Conservation (phyloP, 2,888 invertebrate genomes). For the Sturmia bella region DNA sequence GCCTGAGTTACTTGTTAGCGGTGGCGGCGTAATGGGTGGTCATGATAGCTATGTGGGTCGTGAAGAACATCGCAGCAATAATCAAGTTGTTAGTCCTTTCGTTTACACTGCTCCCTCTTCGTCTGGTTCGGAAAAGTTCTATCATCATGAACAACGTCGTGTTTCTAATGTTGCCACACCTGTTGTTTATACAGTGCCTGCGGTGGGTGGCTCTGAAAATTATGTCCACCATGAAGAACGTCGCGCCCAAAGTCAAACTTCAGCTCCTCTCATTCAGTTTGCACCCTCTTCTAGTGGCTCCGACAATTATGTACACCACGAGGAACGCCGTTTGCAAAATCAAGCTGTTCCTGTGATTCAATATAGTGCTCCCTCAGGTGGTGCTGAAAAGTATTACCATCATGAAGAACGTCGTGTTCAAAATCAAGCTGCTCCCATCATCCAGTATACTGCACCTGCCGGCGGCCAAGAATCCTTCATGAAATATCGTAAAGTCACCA, state of each 20-base stretch:
- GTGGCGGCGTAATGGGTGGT: conserved; percentile 69
- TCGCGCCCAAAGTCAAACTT: conserved; percentile 72
- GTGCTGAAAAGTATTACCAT: conserved; percentile 73
- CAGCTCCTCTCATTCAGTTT: conserved; percentile 71
- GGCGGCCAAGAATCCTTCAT: conserved; percentile 73
- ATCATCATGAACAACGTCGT: conserved; percentile 69
- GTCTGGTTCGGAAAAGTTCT: conserved; percentile 68
- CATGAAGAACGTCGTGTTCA: conserved; percentile 73
- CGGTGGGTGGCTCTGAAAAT: conserved; percentile 74
- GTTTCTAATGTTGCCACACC: conserved; percentile 61
- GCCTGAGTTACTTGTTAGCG: conserved; percentile 71
- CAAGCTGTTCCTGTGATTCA: conserved; percentile 70
- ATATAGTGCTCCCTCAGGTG: conserved; percentile 70
- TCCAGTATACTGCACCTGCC: conserved; percentile 69
- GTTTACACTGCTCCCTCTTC: conserved; percentile 61
- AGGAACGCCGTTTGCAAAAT: conserved; percentile 71
- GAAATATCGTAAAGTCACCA: conserved; percentile 73
- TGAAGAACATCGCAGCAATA: conserved; percentile 66
- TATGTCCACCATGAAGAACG: conserved; percentile 76
- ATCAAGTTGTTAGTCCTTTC: conserved; percentile 60
- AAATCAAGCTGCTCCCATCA: conserved; percentile 72
- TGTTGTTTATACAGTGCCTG: conserved; percentile 66
- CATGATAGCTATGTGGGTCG: conserved; percentile 67
- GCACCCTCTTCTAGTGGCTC: conserved; percentile 73
- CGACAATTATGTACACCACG: conserved; percentile 76